Percentiles rank a stretch among this genome's conserved stretches.
These are phyloP conservation scores for Ischnura elegans DNA, from an alignment of 2,888 invertebrate species.

Conservation along the genomic window DNA sequence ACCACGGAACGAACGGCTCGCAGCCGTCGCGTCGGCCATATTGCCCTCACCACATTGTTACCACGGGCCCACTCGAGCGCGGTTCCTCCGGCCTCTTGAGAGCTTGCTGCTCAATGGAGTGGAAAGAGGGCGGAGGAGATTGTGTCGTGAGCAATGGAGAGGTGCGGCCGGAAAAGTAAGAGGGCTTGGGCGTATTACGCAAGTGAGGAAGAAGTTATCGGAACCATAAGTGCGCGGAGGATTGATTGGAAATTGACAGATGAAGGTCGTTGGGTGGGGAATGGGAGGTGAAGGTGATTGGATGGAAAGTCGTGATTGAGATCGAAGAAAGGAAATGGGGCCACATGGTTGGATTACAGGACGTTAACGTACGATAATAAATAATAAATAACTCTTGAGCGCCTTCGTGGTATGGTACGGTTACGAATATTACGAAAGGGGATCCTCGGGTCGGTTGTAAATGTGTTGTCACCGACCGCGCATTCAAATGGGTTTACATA, in stretches of 20 bases:
- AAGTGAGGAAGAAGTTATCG: background rate
- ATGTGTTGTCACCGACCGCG: too few relatives aligned
- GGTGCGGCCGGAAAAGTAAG: background rate
- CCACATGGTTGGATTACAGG: background rate
- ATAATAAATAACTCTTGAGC: too few relatives aligned
- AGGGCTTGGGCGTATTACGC: background rate
- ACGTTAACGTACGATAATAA: too few relatives aligned
- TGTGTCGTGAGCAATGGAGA: background rate
- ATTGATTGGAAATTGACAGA: background rate
- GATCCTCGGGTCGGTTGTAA: too few relatives aligned
- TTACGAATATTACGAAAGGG: too few relatives aligned
- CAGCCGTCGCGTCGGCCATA: background rate
- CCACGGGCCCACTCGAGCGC: background rate
- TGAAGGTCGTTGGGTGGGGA: background rate
- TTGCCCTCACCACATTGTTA: background rate
- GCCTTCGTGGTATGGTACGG: too few relatives aligned
- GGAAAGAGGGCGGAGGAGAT: slow-evolving; percentile 39
- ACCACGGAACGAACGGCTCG: background rate
- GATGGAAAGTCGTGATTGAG: background rate
- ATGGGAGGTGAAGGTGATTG: background rate
- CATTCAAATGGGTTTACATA: too few relatives aligned
- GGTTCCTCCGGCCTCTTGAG: slow-evolving; percentile 19
- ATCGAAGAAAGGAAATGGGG: background rate
- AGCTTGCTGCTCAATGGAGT: slow-evolving; percentile 1
- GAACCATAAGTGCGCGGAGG: background rate